Evolutionary conservation across 2,113 vertebrate genomes (phyloP).

Genomic region (Neolamprologus modestus): DNA sequence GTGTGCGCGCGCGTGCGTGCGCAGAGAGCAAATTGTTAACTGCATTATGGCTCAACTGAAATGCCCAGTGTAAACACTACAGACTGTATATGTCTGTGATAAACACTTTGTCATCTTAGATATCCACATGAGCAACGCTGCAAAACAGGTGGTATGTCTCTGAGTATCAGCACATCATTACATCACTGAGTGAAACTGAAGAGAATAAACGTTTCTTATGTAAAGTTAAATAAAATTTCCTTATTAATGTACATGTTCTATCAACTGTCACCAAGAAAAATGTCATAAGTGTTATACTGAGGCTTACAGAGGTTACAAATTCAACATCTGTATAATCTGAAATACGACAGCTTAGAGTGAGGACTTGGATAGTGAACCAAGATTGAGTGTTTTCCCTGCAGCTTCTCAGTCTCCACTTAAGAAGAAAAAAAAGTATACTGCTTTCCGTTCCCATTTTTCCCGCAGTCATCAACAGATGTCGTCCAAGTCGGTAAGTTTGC

Average conservation of each 20-base stretch:
- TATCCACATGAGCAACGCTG: background rate
- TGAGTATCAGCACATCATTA: background rate
- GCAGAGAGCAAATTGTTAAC: background rate
- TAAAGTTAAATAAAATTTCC: background rate
- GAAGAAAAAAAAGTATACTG: background rate
- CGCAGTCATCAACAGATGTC: constrained; percentile 49
- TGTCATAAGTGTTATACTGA: background rate
- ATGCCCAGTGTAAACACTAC: background rate
- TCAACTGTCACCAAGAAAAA: background rate
- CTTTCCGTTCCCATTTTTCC: background rate
- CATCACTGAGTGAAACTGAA: background rate
- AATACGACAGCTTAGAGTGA: background rate
- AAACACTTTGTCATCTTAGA: background rate
- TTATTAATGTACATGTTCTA: background rate
- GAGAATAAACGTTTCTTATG: background rate
- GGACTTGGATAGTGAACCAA: background rate
- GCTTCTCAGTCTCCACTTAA: background rate
- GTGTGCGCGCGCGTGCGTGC: accelerated
- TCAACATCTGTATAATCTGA: background rate
- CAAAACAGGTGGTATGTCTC: background rate
- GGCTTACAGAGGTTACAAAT: background rate
- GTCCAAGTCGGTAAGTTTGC: constrained; percentile 49
- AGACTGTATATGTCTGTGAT: background rate
- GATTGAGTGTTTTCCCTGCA: background rate
- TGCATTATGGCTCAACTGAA: background rate